A percentile compares a stretch with the other conserved stretches of the same genome.
Evolutionary conservation across 2,113 vertebrate genomes (phyloP).

Genomic region (Elanoides forficatus): DNA sequence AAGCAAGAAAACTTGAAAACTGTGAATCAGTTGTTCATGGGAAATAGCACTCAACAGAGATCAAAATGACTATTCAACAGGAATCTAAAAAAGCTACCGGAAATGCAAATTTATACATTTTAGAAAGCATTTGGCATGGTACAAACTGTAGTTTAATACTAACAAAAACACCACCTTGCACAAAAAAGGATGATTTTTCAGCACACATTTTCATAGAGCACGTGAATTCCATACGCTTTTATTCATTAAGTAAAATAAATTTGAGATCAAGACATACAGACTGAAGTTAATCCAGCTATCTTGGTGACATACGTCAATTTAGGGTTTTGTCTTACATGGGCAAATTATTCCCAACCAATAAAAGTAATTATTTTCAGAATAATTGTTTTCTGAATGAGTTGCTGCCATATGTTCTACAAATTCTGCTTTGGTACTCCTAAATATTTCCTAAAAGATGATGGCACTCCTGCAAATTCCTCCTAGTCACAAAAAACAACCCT

Average conservation of each 20-base stretch:
- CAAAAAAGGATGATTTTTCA: neutral
- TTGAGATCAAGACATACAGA: neutral
- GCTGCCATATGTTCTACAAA: conserved; percentile 5
- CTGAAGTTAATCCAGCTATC: neutral
- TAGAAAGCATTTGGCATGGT: neutral
- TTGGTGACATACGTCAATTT: neutral
- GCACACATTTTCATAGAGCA: neutral
- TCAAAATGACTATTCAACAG: neutral
- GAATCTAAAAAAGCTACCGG: neutral
- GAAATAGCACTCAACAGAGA: neutral
- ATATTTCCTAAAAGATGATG: neutral
- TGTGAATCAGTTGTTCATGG: neutral
- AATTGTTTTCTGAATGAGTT: conserved; percentile 8
- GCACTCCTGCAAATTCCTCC: neutral
- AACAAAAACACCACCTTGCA: neutral
- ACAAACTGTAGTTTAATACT: neutral
- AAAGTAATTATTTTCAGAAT: neutral
- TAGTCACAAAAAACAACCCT: conserved; percentile 8
- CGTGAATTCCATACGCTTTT: neutral
- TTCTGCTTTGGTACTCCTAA: conserved; percentile 27
- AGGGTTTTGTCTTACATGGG: neutral
- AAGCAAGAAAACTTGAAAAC: neutral
- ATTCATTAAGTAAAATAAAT: neutral
- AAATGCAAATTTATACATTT: neutral
- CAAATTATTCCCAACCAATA: neutral